A percentile compares a stretch with the other conserved stretches of the same genome.
phyloP scores from a whole-genome alignment of 1,140 invertebrate species.

The Lepidostoma basale region DNA sequence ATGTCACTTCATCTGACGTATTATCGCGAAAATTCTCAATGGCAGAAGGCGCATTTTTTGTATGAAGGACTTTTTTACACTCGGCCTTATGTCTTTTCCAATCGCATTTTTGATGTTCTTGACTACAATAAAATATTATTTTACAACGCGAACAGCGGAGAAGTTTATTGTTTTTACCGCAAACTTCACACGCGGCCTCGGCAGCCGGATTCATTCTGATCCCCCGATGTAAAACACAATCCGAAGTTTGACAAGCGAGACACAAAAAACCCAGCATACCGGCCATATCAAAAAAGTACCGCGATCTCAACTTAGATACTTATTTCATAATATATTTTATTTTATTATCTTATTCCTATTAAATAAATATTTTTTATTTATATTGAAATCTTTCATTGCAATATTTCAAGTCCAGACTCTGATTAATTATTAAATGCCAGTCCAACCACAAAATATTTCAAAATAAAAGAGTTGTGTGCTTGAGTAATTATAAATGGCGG shows the following conservation, averaged over 20 bases:
- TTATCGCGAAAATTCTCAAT: slow-evolving; percentile 42
- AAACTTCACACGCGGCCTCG: slow-evolving; percentile 66
- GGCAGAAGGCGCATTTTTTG: slow-evolving; percentile 47
- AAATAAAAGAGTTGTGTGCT: too few species aligned
- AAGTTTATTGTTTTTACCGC: slow-evolving; percentile 70
- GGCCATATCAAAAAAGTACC: slow-evolving; percentile 22
- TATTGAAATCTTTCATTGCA: too few species aligned
- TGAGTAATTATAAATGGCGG: too few species aligned
- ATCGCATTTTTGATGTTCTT: slow-evolving; percentile 76
- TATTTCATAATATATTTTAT: too few species aligned
- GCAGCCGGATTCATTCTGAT: slow-evolving; percentile 59
- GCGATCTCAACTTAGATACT: background rate
- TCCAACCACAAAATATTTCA: too few species aligned
- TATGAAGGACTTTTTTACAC: slow-evolving; percentile 57
- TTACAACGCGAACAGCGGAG: slow-evolving; percentile 76
- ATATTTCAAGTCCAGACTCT: too few species aligned
- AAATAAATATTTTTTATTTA: too few species aligned
- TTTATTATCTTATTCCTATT: too few species aligned
- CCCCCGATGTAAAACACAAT: slow-evolving; percentile 17
- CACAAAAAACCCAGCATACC: slow-evolving; percentile 26
- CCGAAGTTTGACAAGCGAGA: slow-evolving; percentile 24
- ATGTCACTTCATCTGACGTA: slow-evolving; percentile 30
- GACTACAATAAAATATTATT: slow-evolving; percentile 75
- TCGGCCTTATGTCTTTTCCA: slow-evolving; percentile 75
- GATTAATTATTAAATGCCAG: too few species aligned